These are phyloP conservation scores for Xestia ashworthii DNA, from an alignment of 2,888 invertebrate genomes.

Conservation along the genomic window DNA sequence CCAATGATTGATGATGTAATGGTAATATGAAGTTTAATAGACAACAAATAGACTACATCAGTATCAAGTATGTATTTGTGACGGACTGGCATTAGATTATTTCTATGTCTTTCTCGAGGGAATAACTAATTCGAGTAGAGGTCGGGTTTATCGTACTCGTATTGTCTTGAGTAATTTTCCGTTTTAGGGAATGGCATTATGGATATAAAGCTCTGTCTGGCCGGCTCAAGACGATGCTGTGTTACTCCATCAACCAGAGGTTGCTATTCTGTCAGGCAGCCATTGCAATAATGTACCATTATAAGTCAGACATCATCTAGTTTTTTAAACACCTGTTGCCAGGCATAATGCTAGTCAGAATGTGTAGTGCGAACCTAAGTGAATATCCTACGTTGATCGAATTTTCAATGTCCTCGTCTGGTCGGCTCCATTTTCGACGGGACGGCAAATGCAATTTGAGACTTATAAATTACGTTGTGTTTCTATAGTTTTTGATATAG, in stretches of 20 bases:
- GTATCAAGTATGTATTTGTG: slow-evolving; percentile 11
- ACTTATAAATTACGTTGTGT: slow-evolving; percentile 40
- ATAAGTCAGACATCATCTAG: background rate
- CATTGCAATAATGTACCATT: background rate
- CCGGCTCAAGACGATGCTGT: background rate
- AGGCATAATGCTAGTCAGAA: slow-evolving; percentile 7
- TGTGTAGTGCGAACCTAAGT: slow-evolving; percentile 32
- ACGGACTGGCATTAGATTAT: background rate
- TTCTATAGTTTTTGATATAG: background rate
- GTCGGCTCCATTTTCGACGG: slow-evolving; percentile 20
- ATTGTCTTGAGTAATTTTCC: slow-evolving; percentile 7
- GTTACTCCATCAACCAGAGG: background rate
- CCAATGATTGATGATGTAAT: slow-evolving; percentile 31
- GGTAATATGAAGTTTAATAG: slow-evolving; percentile 13
- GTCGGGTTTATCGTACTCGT: slow-evolving; percentile 1
- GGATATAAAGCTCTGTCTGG: background rate
- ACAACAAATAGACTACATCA: slow-evolving; percentile 23
- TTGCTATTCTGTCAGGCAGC: background rate
- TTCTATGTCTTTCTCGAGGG: slow-evolving; percentile 11
- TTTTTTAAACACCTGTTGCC: slow-evolving; percentile 52
- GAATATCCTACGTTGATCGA: slow-evolving; percentile 53
- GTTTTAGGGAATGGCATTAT: background rate
- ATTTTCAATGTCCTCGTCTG: slow-evolving; percentile 48
- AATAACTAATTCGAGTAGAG: slow-evolving; percentile 12
- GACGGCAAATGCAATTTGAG: slow-evolving; percentile 34